phyloP scores from a whole-genome alignment of 2,113 vertebrate species.

The Peromyscus polionotus region DNA sequence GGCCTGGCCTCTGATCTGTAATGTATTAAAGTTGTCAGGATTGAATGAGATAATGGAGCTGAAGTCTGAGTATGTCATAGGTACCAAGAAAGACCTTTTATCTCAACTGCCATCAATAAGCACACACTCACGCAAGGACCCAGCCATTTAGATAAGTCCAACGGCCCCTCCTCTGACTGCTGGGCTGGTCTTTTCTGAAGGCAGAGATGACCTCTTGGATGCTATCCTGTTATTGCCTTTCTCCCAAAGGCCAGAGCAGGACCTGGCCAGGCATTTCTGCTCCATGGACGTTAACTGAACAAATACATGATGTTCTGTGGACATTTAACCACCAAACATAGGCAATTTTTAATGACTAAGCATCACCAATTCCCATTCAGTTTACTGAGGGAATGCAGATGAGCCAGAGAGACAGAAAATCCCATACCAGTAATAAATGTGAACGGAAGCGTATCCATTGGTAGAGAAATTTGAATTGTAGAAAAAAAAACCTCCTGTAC shows the following conservation, averaged over 20 bases:
- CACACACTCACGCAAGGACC: neutral
- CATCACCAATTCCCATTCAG: neutral
- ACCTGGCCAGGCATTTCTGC: neutral
- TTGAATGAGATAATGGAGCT: neutral
- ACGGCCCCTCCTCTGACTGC: rapidly evolving
- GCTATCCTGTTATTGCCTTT: neutral
- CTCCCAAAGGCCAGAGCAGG: neutral
- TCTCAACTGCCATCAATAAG: neutral
- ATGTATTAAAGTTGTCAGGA: neutral
- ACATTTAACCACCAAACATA: constrained; percentile 31
- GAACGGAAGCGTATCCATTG: constrained; percentile 29
- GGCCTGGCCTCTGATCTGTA: neutral
- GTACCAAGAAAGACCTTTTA: neutral
- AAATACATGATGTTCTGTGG: neutral
- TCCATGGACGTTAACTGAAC: neutral
- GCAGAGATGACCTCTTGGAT: neutral
- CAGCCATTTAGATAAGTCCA: neutral
- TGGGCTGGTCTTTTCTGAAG: neutral
- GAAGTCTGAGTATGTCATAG: neutral
- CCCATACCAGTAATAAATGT: neutral
- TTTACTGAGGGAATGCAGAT: constrained; percentile 53
- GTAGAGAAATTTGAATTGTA: constrained; percentile 4
- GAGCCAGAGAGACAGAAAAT: constrained; percentile 23
- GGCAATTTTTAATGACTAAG: constrained; percentile 54
- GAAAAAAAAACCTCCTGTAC: neutral